A percentile compares a stretch with the other conserved stretches of the same genome.
phyloP scores from a whole-genome alignment of 2,888 invertebrate species.

The Clepsis dumicolana region DNA sequence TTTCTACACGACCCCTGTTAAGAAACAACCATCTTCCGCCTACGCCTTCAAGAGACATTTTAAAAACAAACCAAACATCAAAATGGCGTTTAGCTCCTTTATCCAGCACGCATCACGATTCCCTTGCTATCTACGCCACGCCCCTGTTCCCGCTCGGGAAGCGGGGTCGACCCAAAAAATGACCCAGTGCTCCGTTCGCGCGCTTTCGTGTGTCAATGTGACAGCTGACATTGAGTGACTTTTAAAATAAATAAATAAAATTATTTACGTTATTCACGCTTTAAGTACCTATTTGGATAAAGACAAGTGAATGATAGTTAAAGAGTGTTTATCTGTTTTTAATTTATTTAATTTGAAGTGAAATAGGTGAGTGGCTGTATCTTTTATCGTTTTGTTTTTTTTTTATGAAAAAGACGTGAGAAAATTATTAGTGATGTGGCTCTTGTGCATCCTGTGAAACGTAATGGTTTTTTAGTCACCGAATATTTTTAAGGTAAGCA shows the following conservation, averaged over 20 bases:
- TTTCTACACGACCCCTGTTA: too few species aligned
- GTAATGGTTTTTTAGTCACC: background rate
- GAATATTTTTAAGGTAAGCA: background rate
- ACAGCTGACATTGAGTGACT: background rate
- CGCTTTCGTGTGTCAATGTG: background rate
- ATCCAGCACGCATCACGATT: background rate
- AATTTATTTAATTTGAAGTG: background rate
- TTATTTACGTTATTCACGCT: background rate
- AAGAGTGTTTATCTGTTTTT: background rate
- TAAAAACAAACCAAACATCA: background rate
- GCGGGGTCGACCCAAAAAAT: background rate
- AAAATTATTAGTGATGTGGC: background rate
- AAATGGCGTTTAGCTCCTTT: constrained; percentile 19
- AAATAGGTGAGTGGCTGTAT: too few species aligned
- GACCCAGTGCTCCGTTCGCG: constrained; percentile 7
- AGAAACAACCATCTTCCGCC: too few species aligned
- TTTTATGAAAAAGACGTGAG: background rate
- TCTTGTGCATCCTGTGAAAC: background rate
- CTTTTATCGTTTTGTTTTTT: too few species aligned
- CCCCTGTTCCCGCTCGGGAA: background rate
- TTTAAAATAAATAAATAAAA: background rate
- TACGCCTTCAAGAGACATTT: background rate
- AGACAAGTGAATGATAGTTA: background rate
- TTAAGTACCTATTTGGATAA: background rate
- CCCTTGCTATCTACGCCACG: constrained; percentile 17